Base-by-base conservation (phyloP, 2,113 vertebrate genomes). In the Lampris megalopsis region DNA sequence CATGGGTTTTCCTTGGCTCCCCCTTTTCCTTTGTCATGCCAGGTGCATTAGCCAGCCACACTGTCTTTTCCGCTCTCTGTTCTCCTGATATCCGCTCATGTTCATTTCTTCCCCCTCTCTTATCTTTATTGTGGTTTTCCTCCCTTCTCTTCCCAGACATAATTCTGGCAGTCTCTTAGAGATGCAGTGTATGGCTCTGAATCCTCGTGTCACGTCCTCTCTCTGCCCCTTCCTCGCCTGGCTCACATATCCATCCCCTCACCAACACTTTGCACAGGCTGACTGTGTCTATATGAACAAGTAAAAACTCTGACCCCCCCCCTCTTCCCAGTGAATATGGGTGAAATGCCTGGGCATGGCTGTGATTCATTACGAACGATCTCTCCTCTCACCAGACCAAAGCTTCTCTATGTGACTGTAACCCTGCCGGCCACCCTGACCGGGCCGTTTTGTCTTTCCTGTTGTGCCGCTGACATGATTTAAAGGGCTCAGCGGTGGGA, bases 171-270 rank as follows among this genome's bases (percentile, higher is more conserved):
- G 59, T 50, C 68, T 38, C 35, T 24, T 70, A 62, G 69, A 79
- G 68, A 82, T 79, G 75, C 68, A 82, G 49, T 82, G 88, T 89
- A 86, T 86, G 88, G 82, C 79, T 84, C 50, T 65, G 24, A 72
- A 35, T 82, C 79, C 74, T 38, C 7, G 24, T 8, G 5, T 5
- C 49, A 13, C 59, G 84, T 81, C 74, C 69, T 83, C 68, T 81
- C 67, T 57, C 5, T 68, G 74, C 75, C 77, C 35, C 68, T 64
- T 70, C 79, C 77, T 47, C 58, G 53, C 42, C 75, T 71, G 42
- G 66, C 3, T 53, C 75, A 56, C 66, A 52, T 53, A 35, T 58
- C 43, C 75, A 42, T 43, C 42, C 43, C 1, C 9, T 35, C 40
- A 3, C 3, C 24, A 45, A 62, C 57, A 71, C n/a, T 2, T 35